Evolutionary conservation across 2,113 vertebrate species (phyloP), one percentile per base, ranked within the genome.

Genomic region (Dipodomys spectabilis): DNA sequence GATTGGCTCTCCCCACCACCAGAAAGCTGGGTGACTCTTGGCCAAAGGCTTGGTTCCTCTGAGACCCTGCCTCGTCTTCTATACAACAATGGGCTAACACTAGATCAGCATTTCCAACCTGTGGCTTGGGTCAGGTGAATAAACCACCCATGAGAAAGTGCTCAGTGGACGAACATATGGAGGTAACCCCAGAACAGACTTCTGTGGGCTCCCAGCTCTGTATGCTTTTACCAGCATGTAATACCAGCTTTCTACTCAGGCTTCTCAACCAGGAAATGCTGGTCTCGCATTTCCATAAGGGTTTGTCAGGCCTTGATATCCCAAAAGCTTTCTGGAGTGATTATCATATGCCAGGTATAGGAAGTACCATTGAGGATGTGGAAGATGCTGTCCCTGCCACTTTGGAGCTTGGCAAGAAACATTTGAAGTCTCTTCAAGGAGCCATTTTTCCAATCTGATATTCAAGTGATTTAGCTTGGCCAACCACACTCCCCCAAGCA

Each of bases 1-100:
- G 30, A 18, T 27, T 11, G 27, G 15, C 27, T 20, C 20, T 30
- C 28, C 22, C 88, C n/a, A 2, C 23, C 28, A 1, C 22, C 44
- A 67, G 7, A 0, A 2, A 16, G 45, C 78, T 67, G 68, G 84
- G 82, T 93, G 85, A 80, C 94, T 87, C 91, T 6, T 4, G 32
- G 49, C 60, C 28, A 92, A 84, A 73, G 44, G 4, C 6, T 30
- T 65, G 11, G 11, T 84, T 79, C 82, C 88, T 92, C 81, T 72
- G 90, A 84, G 88, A 57, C 30, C 39, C 57, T 11, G 7, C 35
- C 57, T 71, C 62, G 5, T 25, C 62, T 72, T 89, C 22, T 32
- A 28, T 30, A 82, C 44, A 62, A 73, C 23, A 39, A 77, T 18
- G 49, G 57, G 35, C 18, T 62, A 77, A 57, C 9, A 1, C 23